Evolutionary conservation across 2,113 vertebrate species (phyloP).

Genomic region (Gavialis gangeticus): DNA sequence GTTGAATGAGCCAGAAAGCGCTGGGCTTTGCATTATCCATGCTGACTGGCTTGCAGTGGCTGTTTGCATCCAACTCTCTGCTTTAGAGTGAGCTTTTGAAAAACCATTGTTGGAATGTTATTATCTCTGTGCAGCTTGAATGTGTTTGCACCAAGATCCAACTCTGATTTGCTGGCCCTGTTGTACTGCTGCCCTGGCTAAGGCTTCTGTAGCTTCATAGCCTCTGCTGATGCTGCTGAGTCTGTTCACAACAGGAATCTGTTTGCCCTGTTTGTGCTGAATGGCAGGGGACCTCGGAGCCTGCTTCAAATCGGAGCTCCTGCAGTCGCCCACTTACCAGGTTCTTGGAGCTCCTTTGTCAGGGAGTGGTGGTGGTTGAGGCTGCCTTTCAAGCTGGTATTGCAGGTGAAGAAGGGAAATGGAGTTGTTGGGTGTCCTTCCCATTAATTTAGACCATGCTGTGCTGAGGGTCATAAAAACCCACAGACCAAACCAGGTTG

Average conservation of each 20-base stretch:
- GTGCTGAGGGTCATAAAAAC: background rate
- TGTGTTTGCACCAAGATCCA: background rate
- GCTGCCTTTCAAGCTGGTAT: conserved; percentile 28
- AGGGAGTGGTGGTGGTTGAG: background rate
- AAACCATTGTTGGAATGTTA: background rate
- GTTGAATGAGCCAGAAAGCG: background rate
- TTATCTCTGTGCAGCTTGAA: background rate
- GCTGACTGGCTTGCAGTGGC: background rate
- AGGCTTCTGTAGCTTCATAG: background rate
- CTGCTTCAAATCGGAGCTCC: background rate
- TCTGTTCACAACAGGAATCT: background rate
- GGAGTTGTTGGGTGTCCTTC: background rate
- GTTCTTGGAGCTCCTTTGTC: background rate
- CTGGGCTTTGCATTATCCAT: background rate
- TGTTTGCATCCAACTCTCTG: background rate
- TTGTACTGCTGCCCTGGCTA: background rate
- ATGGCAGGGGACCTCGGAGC: background rate
- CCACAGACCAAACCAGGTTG: background rate
- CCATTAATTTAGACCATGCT: conserved; percentile 45
- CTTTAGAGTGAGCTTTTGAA: background rate
- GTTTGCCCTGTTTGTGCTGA: background rate
- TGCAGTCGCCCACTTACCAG: background rate
- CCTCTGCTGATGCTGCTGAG: conserved; percentile 1
- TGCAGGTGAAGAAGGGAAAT: conserved; percentile 1
- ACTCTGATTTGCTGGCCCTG: background rate